These are phyloP conservation scores for Agrochola lota DNA, from an alignment of 2,888 invertebrate species.

Conservation along the genomic window DNA sequence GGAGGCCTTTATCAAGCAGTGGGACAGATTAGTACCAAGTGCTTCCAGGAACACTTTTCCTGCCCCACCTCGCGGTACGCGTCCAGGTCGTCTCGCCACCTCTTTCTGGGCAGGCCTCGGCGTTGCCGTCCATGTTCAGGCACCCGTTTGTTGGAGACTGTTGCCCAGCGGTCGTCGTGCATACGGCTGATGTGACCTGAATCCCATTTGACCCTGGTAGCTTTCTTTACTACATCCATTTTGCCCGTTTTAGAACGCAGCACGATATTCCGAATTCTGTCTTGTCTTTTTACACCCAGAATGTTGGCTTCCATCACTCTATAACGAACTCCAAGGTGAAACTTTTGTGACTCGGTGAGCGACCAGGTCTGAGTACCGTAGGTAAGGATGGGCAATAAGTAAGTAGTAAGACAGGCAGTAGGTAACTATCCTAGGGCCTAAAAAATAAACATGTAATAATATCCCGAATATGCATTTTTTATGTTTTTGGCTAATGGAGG, in stretches of 20 bases:
- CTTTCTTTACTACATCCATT: neutral
- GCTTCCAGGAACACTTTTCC: neutral
- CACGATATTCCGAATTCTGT: neutral
- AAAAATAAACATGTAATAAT: neutral
- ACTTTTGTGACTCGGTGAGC: neutral
- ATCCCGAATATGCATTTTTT: neutral
- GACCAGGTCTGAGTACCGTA: neutral
- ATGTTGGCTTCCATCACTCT: neutral
- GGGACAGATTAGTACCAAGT: too few relatives aligned
- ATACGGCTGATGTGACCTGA: neutral
- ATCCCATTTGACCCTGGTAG: neutral
- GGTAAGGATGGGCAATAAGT: neutral
- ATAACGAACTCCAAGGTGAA: neutral
- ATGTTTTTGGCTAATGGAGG: neutral
- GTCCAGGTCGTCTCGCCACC: too few relatives aligned
- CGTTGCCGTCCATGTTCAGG: neutral
- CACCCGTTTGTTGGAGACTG: too few relatives aligned
- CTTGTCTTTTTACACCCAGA: too few relatives aligned
- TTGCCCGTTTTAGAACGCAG: neutral
- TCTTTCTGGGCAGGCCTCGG: neutral
- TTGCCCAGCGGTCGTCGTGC: neutral
- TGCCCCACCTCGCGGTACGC: neutral
- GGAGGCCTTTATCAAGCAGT: too few relatives aligned
- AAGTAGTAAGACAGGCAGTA: too few relatives aligned
- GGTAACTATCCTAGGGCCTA: neutral